These are phyloP conservation scores for Acromyrmex echinatior DNA, from an alignment of 1,140 invertebrate genomes.

Conservation along the genomic window DNA sequence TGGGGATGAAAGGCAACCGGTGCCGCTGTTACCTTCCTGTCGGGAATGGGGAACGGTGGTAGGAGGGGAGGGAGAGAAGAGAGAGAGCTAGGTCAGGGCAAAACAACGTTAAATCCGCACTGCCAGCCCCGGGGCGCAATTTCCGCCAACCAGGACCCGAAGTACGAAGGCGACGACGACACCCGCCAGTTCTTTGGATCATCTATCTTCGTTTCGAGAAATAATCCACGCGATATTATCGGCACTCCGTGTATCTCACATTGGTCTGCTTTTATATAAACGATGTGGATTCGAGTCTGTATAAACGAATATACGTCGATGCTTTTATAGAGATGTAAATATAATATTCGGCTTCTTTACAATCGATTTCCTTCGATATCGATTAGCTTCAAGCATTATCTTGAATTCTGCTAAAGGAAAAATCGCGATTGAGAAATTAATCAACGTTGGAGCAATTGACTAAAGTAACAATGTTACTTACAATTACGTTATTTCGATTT, in stretches of 20 bases:
- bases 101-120: conserved; percentile 77
- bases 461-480: neutral
- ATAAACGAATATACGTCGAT: neutral
- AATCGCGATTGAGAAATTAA: conserved; percentile 8
- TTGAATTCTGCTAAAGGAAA: neutral
- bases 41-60: conserved; percentile 63
- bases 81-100: conserved; percentile 77
- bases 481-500: neutral
- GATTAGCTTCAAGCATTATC: conserved; percentile 9
- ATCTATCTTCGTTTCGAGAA: conserved; percentile 65
- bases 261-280: conserved; percentile 1
- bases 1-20: conserved; percentile 72
- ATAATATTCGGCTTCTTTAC: neutral
- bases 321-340: neutral
- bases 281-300: neutral
- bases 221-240: conserved; percentile 65
- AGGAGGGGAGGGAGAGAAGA: neutral
- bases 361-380: neutral
- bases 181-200: conserved; percentile 71
- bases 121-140: conserved; percentile 75
- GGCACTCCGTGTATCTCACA: conserved; percentile 35
- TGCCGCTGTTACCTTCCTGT: conserved; percentile 76
- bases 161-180: conserved; percentile 50
- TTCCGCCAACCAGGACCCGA: conserved; percentile 68
- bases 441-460: neutral